Evolutionary conservation across 2,888 invertebrate species (phyloP), one percentile per base, ranked within the genome.

Genomic region (Crematogaster levior): DNA sequence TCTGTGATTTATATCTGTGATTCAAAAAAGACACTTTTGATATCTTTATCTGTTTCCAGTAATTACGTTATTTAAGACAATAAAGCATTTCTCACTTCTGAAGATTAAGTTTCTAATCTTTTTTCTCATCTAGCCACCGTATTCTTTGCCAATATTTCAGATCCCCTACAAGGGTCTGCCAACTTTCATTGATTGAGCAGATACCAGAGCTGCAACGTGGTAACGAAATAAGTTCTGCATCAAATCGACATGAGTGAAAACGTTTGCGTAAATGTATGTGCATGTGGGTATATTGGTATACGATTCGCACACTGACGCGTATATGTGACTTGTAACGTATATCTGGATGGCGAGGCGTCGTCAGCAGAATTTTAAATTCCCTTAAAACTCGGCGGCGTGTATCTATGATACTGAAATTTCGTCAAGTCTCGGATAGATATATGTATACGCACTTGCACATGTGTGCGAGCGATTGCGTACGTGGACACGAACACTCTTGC

Each of bases 341-440:
- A 89, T 86, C 84, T 68, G 86, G 82, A 84, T 83, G 84, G 83
- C 72, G 81, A 72, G 82, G 85, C 86, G 66, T 84, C 88, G 91
- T 91, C 91, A 91, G 91, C 88, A 82, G 89, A 91, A 91, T 91
- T 91, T 90, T 88, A 91, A 91, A 91, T 91, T 90, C 86, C 86
- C 82, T 88, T 89, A 85, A 90, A 91, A 91, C 84, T 85, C 83
- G 37, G 12, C 15, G 7, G 48, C 51, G 79, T 51, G 81, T 87
- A 86, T 88, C 83, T 86, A 15, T 61, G 77, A 84, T 80, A 70
- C 81, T 53, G 85, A 89, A 89, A 89, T 89, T 81, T 85, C 79
- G 84, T 79, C 83, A 81, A 86, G 70, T 81, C 84, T 80, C 61
- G 37, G 21, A 24, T 70, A 15, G 30, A 51, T 10, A 9, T 30